phyloP scores from a whole-genome alignment of 2,888 invertebrate species.

The Lepidochrysops patricia region DNA sequence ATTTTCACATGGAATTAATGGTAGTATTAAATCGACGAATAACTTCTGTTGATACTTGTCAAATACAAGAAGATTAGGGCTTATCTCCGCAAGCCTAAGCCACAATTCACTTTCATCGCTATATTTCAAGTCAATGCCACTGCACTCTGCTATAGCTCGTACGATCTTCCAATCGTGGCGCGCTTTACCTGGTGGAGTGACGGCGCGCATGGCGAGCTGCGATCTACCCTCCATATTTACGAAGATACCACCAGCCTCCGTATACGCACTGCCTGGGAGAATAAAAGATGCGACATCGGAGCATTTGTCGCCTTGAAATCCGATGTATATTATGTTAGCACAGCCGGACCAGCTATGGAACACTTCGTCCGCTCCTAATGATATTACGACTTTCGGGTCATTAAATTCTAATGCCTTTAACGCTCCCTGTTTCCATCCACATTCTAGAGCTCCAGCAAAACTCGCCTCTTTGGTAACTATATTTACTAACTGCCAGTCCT shows the following conservation, averaged over 20 bases:
- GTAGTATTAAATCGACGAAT: slow-evolving; percentile 32
- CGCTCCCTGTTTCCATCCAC: slow-evolving; percentile 90
- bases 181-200: slow-evolving; percentile 93
- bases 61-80: slow-evolving; percentile 46
- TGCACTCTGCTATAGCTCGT: slow-evolving; percentile 53
- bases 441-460: slow-evolving; percentile 94
- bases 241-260: slow-evolving; percentile 95
- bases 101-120: slow-evolving; percentile 38
- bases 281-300: slow-evolving; percentile 91
- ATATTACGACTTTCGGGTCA: slow-evolving; percentile 86
- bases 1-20: slow-evolving; percentile 23
- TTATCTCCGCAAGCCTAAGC: slow-evolving; percentile 46
- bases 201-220: slow-evolving; percentile 89
- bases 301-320: slow-evolving; percentile 96
- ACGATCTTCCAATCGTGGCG: slow-evolving; percentile 98
- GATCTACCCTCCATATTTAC: slow-evolving; percentile 97
- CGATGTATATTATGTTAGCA: slow-evolving; percentile 89
- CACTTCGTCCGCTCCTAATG: slow-evolving; percentile 94
- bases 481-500: slow-evolving; percentile 79
- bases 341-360: slow-evolving; percentile 84
- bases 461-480: slow-evolving; percentile 93
- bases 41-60: slow-evolving; percentile 43
- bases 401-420: slow-evolving; percentile 67
- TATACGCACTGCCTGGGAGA: slow-evolving; percentile 96
- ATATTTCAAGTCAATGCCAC: slow-evolving; percentile 41